Evolutionary conservation across 2,888 invertebrate species (phyloP).

Genomic region (Sminthurides aquaticus): DNA sequence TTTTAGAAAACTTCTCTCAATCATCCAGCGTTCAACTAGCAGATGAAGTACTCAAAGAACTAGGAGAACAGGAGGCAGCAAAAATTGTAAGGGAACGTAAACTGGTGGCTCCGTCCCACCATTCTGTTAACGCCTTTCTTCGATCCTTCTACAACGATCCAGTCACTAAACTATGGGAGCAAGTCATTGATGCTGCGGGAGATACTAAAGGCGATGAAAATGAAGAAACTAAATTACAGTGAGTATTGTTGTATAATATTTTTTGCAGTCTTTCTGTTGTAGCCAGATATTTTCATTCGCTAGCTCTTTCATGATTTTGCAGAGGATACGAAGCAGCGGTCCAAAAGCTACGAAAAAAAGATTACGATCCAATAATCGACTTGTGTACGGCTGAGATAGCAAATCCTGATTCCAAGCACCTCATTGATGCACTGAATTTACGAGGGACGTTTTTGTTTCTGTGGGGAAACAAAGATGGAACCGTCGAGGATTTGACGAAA

Average conservation of each 20-base stretch:
- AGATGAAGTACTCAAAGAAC: slow-evolving; percentile 76
- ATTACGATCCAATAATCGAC: slow-evolving; percentile 30
- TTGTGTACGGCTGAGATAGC: slow-evolving; percentile 36
- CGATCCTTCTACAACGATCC: slow-evolving; percentile 83
- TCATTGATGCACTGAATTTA: slow-evolving; percentile 27
- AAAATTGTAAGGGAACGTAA: slow-evolving; percentile 62
- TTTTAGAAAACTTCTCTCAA: slow-evolving; percentile 80
- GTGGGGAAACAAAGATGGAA: slow-evolving; percentile 62
- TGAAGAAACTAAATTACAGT: too few relatives aligned
- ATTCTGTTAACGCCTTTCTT: slow-evolving; percentile 72
- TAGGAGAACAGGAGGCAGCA: slow-evolving; percentile 64
- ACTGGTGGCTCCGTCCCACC: slow-evolving; percentile 72
- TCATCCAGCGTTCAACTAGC: slow-evolving; percentile 71
- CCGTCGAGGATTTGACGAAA: slow-evolving; percentile 62
- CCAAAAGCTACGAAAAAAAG: slow-evolving; percentile 24
- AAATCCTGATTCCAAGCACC: slow-evolving; percentile 18
- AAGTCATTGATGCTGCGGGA: slow-evolving; percentile 51
- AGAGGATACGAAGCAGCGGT: slow-evolving; percentile 33
- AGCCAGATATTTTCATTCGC: too few relatives aligned
- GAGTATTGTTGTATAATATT: too few relatives aligned
- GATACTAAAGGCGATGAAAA: too few relatives aligned
- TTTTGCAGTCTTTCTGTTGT: too few relatives aligned
- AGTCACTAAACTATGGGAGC: slow-evolving; percentile 50
- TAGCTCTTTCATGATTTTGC: too few relatives aligned
- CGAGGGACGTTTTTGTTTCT: slow-evolving; percentile 35